A percentile compares a stretch with the other conserved stretches of the same genome.
These are phyloP conservation scores for Drosophila parvula DNA, from an alignment of 1,140 invertebrate species.

Conservation along the genomic window DNA sequence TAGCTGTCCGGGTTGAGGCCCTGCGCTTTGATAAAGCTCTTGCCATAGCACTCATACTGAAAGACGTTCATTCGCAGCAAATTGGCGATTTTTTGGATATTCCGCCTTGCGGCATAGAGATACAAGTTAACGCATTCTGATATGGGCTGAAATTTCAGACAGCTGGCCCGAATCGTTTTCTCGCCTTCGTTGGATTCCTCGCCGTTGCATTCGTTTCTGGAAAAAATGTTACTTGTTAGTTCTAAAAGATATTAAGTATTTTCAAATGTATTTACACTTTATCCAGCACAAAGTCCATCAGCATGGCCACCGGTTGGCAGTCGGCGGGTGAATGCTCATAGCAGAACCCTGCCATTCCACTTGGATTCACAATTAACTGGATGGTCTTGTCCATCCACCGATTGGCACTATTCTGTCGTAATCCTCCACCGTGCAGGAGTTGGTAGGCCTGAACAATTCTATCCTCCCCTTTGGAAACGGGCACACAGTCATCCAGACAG, in stretches of 20 bases:
- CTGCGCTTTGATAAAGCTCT: conserved; percentile 90
- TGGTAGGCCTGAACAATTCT: conserved; percentile 86
- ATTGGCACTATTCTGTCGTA: conserved; percentile 89
- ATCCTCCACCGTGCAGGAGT: conserved; percentile 89
- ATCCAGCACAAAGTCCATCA: conserved; percentile 91
- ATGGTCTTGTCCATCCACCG: conserved; percentile 96
- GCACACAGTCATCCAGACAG: conserved; percentile 89
- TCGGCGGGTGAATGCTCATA: conserved; percentile 98
- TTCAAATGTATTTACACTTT: conserved; percentile 51
- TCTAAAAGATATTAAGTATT: background rate
- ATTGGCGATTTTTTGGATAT: conserved; percentile 84
- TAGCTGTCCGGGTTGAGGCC: conserved; percentile 95
- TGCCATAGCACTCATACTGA: conserved; percentile 90
- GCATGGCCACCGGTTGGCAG: conserved; percentile 92
- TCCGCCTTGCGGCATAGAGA: conserved; percentile 46
- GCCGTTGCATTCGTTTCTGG: background rate
- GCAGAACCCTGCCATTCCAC: conserved; percentile 93
- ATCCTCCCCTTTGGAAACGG: conserved; percentile 69
- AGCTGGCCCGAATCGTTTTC: background rate
- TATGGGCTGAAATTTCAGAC: conserved; percentile 20
- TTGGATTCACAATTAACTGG: conserved; percentile 92
- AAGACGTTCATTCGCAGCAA: conserved; percentile 90
- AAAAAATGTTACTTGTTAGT: background rate
- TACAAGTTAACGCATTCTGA: conserved; percentile 27
- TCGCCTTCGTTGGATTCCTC: background rate